These are phyloP conservation scores for Onychomys torridus DNA, from an alignment of 2,797 vertebrate genomes.

Conservation along the genomic window DNA sequence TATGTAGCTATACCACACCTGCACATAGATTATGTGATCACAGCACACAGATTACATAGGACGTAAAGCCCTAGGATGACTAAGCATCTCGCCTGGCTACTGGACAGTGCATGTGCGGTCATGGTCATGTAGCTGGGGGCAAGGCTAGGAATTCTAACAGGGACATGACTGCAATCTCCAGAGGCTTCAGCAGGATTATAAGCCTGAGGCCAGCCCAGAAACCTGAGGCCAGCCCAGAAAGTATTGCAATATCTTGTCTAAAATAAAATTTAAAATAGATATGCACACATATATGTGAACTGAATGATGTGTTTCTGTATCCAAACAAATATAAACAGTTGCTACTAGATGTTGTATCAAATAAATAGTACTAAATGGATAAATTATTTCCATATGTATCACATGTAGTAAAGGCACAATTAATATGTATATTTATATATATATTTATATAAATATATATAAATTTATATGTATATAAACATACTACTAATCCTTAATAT, in stretches of 20 bases:
- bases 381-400: not conserved
- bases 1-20: no score
- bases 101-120: no score
- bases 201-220: not conserved
- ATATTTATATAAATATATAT: not conserved
- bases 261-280: not conserved
- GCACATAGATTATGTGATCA: no score
- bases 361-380: not conserved
- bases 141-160: no score
- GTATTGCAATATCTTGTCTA: not conserved
- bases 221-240: not conserved
- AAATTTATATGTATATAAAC: no score
- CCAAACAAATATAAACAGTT: not conserved
- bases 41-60: no score
- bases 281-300: not conserved
- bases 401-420: not conserved
- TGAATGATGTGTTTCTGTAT: not conserved
- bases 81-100: no score
- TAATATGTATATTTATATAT: not conserved
- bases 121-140: no score
- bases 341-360: not conserved
- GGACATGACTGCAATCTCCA: no score
- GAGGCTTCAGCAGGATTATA: not conserved
- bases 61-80: no score
- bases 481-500: not conserved